Percentiles rank a stretch among this genome's conserved stretches.
Evolutionary conservation across 2,113 vertebrate genomes (phyloP).

Genomic region (Martes martes): DNA sequence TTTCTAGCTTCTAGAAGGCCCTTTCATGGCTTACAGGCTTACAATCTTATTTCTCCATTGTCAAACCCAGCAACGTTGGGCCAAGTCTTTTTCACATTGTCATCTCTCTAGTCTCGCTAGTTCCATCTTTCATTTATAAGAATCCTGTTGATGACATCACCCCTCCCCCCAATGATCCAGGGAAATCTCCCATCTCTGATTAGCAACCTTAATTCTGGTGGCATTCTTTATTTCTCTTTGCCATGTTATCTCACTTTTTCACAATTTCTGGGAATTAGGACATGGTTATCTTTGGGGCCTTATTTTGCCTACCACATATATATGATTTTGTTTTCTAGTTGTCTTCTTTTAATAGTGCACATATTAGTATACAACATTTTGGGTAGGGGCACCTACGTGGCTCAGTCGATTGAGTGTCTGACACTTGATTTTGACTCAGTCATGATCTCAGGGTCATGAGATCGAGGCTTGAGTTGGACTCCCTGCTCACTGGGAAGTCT

Average conservation of each 20-base stretch:
- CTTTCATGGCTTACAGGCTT: not conserved
- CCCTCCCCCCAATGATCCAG: not conserved
- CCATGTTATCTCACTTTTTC: not conserved
- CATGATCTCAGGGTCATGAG: not conserved
- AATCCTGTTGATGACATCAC: not conserved
- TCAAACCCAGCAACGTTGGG: not conserved
- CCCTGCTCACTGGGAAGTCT: not conserved
- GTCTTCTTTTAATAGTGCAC: not conserved
- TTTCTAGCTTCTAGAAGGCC: not conserved
- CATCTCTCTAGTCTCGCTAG: not conserved
- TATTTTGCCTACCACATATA: not conserved
- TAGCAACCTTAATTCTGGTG: not conserved
- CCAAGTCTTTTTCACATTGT: not conserved
- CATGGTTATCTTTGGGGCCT: accelerated
- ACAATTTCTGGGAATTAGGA: not conserved
- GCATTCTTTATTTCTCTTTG: not conserved
- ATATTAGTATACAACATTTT: not conserved
- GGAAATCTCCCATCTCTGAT: not conserved
- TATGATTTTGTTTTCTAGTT: not conserved
- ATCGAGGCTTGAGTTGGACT: not conserved
- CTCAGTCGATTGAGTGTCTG: not conserved
- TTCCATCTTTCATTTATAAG: not conserved
- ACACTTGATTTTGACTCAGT: not conserved
- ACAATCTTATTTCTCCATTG: not conserved
- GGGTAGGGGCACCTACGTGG: not conserved